Conservation (phyloP, 23 tunicate genomes). For the Oikopleura dioica region DNA sequence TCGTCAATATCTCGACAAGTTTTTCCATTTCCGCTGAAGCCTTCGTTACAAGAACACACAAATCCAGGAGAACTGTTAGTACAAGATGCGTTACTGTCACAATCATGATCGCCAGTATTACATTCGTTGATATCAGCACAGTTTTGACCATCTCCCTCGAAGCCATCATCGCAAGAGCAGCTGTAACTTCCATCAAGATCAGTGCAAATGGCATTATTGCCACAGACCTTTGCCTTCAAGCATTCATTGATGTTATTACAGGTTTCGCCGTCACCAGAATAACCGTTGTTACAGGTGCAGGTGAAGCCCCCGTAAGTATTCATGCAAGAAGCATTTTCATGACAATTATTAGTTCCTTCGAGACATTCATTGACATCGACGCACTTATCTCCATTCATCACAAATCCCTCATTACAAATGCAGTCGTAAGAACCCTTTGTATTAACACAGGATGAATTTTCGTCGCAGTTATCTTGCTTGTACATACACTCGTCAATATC, state of each 20-base stretch:
- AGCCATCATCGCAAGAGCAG: constrained; percentile 20
- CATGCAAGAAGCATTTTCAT: neutral
- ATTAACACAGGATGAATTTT: neutral
- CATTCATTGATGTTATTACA: neutral
- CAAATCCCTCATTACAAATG: neutral
- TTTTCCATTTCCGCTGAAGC: neutral
- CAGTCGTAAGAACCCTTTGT: neutral
- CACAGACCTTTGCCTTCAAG: constrained; percentile 14
- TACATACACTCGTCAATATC: constrained; percentile 8
- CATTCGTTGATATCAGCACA: constrained; percentile 14
- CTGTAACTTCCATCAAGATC: constrained; percentile 19
- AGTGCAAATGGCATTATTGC: constrained; percentile 17
- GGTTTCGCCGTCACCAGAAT: constrained; percentile 6
- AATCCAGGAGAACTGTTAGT: neutral
- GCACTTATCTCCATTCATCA: neutral
- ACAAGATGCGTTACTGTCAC: neutral
- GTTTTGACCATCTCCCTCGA: constrained; percentile 13
- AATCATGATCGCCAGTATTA: neutral
- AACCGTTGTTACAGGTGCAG: neutral
- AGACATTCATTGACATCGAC: neutral
- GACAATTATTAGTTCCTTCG: neutral
- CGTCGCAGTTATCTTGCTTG: neutral
- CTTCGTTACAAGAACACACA: neutral
- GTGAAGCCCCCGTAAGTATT: neutral
- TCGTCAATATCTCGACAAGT: neutral